A percentile compares a stretch with the other conserved stretches of the same genome.
phyloP scores from a whole-genome alignment of 2,113 vertebrate species.

The Pithys albifrons region DNA sequence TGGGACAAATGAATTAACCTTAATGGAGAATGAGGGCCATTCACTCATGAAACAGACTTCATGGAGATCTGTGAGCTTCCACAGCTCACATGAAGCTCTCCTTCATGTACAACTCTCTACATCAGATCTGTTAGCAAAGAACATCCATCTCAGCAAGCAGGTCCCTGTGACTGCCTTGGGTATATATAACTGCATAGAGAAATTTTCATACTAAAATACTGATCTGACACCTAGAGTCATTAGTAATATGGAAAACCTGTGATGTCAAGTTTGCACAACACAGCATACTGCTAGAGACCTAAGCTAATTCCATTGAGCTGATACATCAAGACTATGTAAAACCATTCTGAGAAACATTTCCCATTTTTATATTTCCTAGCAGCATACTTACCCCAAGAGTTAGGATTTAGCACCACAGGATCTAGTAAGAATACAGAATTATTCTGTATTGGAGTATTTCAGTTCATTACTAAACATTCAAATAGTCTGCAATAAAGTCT shows the following conservation, averaged over 20 bases:
- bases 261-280: neutral
- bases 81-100: neutral
- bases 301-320: neutral
- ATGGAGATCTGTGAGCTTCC: neutral
- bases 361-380: neutral
- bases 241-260: neutral
- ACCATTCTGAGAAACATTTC: neutral
- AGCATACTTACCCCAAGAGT: neutral
- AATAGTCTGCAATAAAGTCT: neutral
- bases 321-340: neutral
- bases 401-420: neutral
- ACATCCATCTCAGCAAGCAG: neutral
- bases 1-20: neutral
- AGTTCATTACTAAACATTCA: neutral
- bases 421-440: neutral
- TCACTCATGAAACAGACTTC: neutral
- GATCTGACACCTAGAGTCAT: neutral
- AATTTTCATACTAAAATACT: neutral
- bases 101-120: neutral
- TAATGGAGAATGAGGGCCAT: neutral
- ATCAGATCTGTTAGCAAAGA: neutral
- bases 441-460: neutral
- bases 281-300: neutral
- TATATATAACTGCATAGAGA: neutral
- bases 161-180: neutral